Base-by-base conservation (phyloP, 2,113 vertebrate genomes). In the Notothenia coriiceps region DNA sequence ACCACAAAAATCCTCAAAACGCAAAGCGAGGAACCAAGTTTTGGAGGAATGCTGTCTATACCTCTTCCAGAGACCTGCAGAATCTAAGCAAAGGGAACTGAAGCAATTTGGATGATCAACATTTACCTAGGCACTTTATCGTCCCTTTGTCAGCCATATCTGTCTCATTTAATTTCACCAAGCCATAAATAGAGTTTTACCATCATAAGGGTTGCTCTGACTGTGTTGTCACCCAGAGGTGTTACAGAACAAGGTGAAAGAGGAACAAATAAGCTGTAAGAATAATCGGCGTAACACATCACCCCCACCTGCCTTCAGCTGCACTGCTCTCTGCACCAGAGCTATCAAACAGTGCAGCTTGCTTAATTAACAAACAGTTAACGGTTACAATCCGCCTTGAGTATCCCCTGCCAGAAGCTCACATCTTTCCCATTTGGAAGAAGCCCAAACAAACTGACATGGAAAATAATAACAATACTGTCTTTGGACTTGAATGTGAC, bases 341-440 rank as follows among this genome's bases (percentile, higher is more conserved):
- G 81, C 79, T 60, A 87, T 90, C 85, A 87, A 84, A 89, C 80
- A 65, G 70, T 79, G 88, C 88, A 77, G 69, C 78, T 65, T 55
- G 59, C 84, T 90, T 89, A 86, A 93, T 93, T 90, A 92, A 82
- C 82, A 81, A 85, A 87, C 84, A 69, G 82, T 82, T 86, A 87
- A 87, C 79, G 80, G 49, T 62, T 65, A 63, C 75, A 73, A 78
- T 90, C 84, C 64, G 46, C 79, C 73, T 62, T 17, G 68, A 83
- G 75, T 57, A 76, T 86, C 68, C 78, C 79, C 79, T 63, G 18
- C 77, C 83, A 77, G 55, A 75, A 63, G 62, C 67, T 82, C 76
- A 46, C 66, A 81, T 83, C 78, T 71, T 77, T 73, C 49, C 71
- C 8, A 15, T 70, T 77, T 85, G 87, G 76, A 82, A 18, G 1